Base-by-base conservation (phyloP, 2,113 vertebrate species). In the Steatornis caripensis region DNA sequence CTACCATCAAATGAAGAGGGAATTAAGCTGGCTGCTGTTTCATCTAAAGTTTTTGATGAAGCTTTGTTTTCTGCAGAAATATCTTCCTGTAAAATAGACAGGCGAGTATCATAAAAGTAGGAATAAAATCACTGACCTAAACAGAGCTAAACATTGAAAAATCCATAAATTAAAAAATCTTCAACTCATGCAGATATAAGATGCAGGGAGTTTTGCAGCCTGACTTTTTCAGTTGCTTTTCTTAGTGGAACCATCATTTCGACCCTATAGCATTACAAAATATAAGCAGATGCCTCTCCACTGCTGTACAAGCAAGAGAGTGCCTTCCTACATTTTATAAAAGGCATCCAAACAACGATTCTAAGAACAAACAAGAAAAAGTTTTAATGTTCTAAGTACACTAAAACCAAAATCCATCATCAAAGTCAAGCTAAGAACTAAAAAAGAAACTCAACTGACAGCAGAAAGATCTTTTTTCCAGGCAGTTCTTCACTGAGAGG, bases 71-170 rank as follows among this genome's bases (percentile, higher is more conserved):
- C 92, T 66, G 20, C 54, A 86, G 62, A 90, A 78, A 11, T 61
- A 78, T 90, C 90, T 75, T 85, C 90, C 98, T 98, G 92, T 41
- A 96, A 97, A 94, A 92, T 0, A 95, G 61, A 57, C 8, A 27
- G 43, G n/a, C 37, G 51, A 6, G 57, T 87, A 83, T 61, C 20
- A 83, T 6, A 72, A 69, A 39, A 58, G 19, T 11, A 64, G 16
- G 7, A 91, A 34, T 45, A 75, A 79, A 77, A 82, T 18, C 22
- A 78, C 7, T 26, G 15, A 55, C 15, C 4, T 51, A 37, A 90
- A 70, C 8, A 70, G 19, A 79, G 19, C 12, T 57, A 72, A 83
- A 88, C 12, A 68, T 34, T 60, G 68, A 24, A 34, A 43, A 37
- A 3, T 2, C 0, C 15, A 34, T 6, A 34, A 69, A 75, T 45